Conservation (phyloP, 2,888 invertebrate species). For the Hypercompe scribonia region DNA sequence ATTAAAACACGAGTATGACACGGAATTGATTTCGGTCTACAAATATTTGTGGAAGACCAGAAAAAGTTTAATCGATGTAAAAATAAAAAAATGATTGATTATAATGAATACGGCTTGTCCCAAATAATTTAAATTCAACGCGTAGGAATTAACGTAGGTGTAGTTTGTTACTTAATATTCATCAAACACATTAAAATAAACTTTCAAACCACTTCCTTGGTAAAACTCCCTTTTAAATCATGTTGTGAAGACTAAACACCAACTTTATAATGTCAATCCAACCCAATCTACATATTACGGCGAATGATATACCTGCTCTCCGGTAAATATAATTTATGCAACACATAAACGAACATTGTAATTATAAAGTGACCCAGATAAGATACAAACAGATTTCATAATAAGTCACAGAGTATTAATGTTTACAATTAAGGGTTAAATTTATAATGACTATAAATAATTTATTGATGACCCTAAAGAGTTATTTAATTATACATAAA, state of each 20-base stretch:
- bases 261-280: background rate
- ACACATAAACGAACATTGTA: background rate
- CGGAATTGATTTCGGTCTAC: no score
- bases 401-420: slow-evolving; percentile 26
- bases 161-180: background rate
- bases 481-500: background rate
- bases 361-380: slow-evolving; percentile 23
- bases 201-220: background rate
- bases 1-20: no score
- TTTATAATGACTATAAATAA: slow-evolving; percentile 23
- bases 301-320: background rate
- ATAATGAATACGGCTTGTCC: no score
- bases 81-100: no score
- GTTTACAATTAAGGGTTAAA: slow-evolving; percentile 14
- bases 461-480: slow-evolving; percentile 14
- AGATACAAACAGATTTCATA: slow-evolving; percentile 41
- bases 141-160: no score
- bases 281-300: background rate
- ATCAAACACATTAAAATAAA: background rate
- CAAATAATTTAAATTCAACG: no score
- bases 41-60: no score
- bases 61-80: no score
- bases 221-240: background rate
- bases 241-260: background rate
- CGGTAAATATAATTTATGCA: background rate